Evolutionary conservation across 2,888 invertebrate genomes (phyloP).

Genomic region (Agonum fuliginosum): DNA sequence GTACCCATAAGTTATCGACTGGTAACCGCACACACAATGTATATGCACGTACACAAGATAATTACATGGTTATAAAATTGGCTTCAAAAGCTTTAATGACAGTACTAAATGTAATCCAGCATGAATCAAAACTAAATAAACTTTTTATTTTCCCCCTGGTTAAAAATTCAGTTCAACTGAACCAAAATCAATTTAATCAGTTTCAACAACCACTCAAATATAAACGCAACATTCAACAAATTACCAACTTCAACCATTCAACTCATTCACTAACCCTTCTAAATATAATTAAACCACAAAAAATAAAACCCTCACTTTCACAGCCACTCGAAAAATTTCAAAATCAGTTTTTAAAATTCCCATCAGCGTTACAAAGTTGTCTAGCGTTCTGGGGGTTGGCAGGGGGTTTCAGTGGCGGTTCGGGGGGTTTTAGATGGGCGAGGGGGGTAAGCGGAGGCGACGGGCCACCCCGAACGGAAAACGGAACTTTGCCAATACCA

Average conservation of each 20-base stretch:
- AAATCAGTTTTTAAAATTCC: conserved; percentile 48
- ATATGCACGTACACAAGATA: no score
- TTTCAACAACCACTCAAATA: no score
- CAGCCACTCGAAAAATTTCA: conserved; percentile 31
- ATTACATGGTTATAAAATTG: no score
- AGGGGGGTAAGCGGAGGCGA: not conserved
- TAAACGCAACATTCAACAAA: no score
- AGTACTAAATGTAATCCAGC: no score
- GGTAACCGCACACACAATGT: no score
- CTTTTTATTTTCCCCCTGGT: no score
- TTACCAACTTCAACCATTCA: not conserved
- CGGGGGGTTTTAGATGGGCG: not conserved
- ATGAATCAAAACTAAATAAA: no score
- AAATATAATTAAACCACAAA: not conserved
- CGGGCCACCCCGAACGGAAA: not conserved
- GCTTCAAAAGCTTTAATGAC: no score
- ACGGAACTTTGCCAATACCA: conserved; percentile 47
- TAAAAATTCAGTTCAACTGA: no score
- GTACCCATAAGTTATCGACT: no score
- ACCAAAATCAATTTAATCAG: no score
- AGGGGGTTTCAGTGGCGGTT: not conserved
- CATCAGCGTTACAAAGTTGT: conserved; percentile 40
- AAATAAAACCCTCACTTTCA: not conserved
- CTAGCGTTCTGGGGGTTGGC: not conserved
- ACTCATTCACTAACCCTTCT: not conserved